phyloP scores from a whole-genome alignment of 23 tunicate species.

The Phallusia fumigata region DNA sequence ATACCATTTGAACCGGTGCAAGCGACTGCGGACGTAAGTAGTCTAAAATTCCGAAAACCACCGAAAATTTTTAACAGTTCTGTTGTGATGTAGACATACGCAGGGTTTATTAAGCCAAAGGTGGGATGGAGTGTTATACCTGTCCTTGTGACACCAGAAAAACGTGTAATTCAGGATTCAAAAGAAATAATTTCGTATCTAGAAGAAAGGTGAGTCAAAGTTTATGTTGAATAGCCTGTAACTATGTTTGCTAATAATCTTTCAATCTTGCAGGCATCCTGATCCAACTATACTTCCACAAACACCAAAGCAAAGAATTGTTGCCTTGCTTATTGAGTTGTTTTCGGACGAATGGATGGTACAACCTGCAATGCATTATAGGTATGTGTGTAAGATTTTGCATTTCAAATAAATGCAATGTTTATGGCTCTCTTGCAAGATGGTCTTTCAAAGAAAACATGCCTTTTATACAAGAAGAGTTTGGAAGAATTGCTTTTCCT shows the following conservation, averaged over 20 bases:
- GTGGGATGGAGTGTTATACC: constrained; percentile 68
- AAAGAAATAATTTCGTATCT: constrained; percentile 44
- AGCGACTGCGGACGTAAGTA: constrained; percentile 53
- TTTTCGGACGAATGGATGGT: constrained; percentile 79
- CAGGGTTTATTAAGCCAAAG: constrained; percentile 50
- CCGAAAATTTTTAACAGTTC: background rate
- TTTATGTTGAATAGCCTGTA: background rate
- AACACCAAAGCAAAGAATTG: constrained; percentile 57
- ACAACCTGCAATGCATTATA: constrained; percentile 68
- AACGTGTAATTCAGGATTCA: constrained; percentile 58
- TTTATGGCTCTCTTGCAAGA: background rate
- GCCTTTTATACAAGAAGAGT: constrained; percentile 49
- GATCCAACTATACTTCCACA: constrained; percentile 36
- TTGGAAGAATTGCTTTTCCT: constrained; percentile 55
- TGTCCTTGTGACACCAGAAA: constrained; percentile 60
- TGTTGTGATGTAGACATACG: constrained; percentile 25
- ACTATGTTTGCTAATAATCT: background rate
- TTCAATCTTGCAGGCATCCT: constrained; percentile 40
- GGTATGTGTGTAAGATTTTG: constrained; percentile 22
- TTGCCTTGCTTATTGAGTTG: constrained; percentile 41
- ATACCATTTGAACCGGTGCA: constrained; percentile 64
- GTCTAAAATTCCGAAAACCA: background rate
- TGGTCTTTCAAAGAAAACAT: constrained; percentile 50
- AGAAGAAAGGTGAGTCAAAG: constrained; percentile 40
- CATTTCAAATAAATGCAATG: background rate